A percentile compares a stretch with the other conserved stretches of the same genome.
These are phyloP conservation scores for Macrocentrus cingulum DNA, from an alignment of 1,140 invertebrate species.

Conservation along the genomic window DNA sequence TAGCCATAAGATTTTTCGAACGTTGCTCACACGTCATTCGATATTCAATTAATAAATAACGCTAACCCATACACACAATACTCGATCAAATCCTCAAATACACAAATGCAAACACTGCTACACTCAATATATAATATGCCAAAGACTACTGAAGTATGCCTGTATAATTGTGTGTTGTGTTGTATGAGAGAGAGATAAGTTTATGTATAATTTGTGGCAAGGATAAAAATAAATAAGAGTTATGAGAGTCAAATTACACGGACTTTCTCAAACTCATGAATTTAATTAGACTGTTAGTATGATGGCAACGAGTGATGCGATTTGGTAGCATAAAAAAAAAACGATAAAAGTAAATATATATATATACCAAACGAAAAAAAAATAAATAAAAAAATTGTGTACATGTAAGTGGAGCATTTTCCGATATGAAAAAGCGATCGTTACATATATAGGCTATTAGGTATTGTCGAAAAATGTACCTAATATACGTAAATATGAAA, in stretches of 20 bases:
- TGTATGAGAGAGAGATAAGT: slow-evolving; percentile 8
- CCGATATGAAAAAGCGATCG: too few relatives aligned
- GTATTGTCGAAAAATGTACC: slow-evolving; percentile 30
- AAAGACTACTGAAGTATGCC: too few relatives aligned
- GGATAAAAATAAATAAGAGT: slow-evolving; percentile 6
- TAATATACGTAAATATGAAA: slow-evolving; percentile 31
- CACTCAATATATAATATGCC: slow-evolving; percentile 1
- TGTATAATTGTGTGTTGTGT: slow-evolving; percentile 17
- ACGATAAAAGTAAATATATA: background rate
- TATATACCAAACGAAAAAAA: slow-evolving; percentile 1
- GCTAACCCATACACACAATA: slow-evolving; percentile 21
- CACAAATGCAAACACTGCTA: background rate
- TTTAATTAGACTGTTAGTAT: background rate
- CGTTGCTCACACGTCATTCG: slow-evolving; percentile 28
- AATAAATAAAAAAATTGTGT: background rate
- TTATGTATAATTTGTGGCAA: slow-evolving; percentile 16
- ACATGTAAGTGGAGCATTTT: background rate
- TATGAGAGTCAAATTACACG: background rate
- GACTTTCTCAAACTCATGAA: background rate
- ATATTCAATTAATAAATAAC: slow-evolving; percentile 27
- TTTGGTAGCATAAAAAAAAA: too few relatives aligned
- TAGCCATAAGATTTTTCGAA: slow-evolving; percentile 25
- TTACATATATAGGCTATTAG: slow-evolving; percentile 7
- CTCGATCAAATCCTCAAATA: slow-evolving; percentile 18
- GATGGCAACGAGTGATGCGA: background rate